phyloP scores from a whole-genome alignment of 2,113 vertebrate species.

The Pavo muticus region DNA sequence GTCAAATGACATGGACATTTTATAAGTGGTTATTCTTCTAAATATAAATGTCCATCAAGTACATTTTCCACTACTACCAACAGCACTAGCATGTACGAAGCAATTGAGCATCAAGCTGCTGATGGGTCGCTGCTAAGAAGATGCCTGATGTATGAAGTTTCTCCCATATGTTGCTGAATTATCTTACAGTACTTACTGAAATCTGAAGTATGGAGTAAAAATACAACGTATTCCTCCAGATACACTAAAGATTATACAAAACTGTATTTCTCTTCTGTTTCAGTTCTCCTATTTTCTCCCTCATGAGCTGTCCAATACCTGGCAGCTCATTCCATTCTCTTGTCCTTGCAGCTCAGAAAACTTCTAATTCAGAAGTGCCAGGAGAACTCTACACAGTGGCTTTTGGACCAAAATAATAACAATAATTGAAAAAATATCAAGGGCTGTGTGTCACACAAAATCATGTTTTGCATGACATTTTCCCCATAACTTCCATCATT shows the following conservation, averaged over 20 bases:
- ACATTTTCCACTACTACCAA: not conserved
- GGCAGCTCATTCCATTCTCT: not conserved
- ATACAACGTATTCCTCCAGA: accelerated
- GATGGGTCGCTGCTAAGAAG: not conserved
- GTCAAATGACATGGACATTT: not conserved
- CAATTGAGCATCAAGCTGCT: not conserved
- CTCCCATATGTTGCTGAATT: not conserved
- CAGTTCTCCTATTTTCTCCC: not conserved
- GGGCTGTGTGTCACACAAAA: not conserved
- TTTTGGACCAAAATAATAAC: not conserved
- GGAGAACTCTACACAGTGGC: not conserved
- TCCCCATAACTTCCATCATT: not conserved
- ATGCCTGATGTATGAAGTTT: not conserved
- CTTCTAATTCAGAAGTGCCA: not conserved
- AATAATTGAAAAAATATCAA: not conserved
- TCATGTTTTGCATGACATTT: not conserved
- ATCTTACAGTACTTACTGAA: not conserved
- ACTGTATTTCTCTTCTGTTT: not conserved
- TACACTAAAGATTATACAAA: not conserved
- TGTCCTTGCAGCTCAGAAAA: not conserved
- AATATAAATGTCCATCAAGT: not conserved
- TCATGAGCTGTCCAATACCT: not conserved
- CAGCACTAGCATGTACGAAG: not conserved
- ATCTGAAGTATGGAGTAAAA: not conserved
- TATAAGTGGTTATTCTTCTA: not conserved